Evolutionary conservation across 2,797 vertebrate species (phyloP).

Genomic region (Chrysocyon brachyurus): DNA sequence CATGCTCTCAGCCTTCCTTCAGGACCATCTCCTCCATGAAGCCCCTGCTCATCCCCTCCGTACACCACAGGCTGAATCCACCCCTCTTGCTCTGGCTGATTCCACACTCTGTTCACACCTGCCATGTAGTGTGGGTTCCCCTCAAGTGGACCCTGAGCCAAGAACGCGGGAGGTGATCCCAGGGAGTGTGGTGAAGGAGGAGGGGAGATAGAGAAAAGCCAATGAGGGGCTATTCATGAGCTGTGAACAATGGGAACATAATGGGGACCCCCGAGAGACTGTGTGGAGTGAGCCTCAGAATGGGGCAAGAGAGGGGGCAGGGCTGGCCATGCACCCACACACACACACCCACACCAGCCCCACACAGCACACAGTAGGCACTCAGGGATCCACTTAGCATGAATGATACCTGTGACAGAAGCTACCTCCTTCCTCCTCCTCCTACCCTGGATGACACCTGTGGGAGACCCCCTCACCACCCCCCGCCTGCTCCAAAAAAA

Average conservation of each 20-base stretch:
- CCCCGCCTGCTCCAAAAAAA: background rate
- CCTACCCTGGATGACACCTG: background rate
- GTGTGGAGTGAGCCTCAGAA: fast-evolving
- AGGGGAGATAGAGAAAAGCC: background rate
- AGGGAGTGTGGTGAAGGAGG: background rate
- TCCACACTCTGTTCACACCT: background rate
- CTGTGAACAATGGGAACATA: background rate
- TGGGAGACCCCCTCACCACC: background rate
- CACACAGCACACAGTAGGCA: background rate
- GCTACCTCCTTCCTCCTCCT: background rate
- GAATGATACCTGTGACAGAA: background rate
- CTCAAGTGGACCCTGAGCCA: background rate
- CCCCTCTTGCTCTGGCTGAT: background rate
- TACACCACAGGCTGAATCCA: background rate
- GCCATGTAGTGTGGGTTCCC: background rate
- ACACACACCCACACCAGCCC: background rate
- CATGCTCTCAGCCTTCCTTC: background rate
- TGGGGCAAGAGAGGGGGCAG: fast-evolving
- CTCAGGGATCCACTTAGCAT: background rate
- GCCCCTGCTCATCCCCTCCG: background rate
- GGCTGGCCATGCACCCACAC: fast-evolving
- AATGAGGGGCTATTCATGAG: fast-evolving
- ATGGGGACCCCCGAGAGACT: background rate
- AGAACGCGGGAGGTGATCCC: background rate
- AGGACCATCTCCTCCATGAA: background rate